Conservation (phyloP, 1,140 invertebrate genomes). For the Lasioglossum baleicum region DNA sequence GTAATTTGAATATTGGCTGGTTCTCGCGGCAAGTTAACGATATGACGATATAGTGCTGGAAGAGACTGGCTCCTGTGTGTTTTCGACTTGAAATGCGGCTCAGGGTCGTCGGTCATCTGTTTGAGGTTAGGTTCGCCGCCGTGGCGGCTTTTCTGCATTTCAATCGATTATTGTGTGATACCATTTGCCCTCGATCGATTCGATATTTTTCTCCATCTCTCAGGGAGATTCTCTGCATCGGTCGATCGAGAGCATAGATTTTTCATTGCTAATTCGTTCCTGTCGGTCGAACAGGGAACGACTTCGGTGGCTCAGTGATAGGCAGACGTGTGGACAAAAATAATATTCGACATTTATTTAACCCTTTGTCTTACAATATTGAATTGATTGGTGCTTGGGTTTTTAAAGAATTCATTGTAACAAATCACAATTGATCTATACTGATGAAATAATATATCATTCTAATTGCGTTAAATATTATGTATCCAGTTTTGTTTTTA, state of each 20-base stretch:
- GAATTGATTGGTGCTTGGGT: too few relatives aligned
- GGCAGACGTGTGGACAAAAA: too few relatives aligned
- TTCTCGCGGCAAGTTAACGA: slow-evolving; percentile 23
- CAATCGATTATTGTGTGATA: not conserved
- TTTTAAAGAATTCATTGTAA: too few relatives aligned
- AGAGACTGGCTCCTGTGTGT: slow-evolving; percentile 9
- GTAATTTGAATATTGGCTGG: slow-evolving; percentile 48
- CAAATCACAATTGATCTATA: too few relatives aligned
- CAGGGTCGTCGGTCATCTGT: slow-evolving; percentile 7
- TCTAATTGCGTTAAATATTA: too few relatives aligned
- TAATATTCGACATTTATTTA: too few relatives aligned
- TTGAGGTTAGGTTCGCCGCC: slow-evolving; percentile 38
- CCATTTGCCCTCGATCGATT: not conserved
- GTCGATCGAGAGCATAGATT: too few relatives aligned
- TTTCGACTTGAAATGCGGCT: slow-evolving; percentile 23
- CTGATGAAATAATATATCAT: too few relatives aligned
- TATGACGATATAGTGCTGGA: slow-evolving; percentile 30
- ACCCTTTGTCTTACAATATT: too few relatives aligned
- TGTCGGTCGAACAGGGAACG: too few relatives aligned
- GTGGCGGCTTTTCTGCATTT: slow-evolving; percentile 7
- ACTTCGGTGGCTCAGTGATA: slow-evolving; percentile 6
- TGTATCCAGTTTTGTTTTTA: too few relatives aligned
- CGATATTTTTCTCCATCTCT: not conserved
- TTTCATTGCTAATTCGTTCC: not conserved
- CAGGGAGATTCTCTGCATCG: not conserved